Percentiles rank a stretch among this genome's conserved stretches.
Evolutionary conservation across 2,113 vertebrate species (phyloP).

Genomic region (Zapus hudsonius): DNA sequence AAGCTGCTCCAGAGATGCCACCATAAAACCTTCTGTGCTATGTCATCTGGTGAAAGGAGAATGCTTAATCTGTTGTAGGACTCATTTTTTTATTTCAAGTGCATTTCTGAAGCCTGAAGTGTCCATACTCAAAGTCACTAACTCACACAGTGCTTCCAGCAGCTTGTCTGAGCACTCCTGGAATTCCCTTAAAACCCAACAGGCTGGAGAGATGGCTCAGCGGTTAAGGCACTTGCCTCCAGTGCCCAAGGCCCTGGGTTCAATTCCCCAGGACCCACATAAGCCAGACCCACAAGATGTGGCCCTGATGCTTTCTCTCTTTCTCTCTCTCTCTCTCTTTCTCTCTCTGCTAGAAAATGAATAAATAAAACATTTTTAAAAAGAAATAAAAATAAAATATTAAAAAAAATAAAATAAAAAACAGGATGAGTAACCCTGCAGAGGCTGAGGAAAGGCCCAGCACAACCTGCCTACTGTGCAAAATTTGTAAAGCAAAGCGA

Average conservation of each 20-base stretch:
- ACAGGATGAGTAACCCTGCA: constrained; percentile 47
- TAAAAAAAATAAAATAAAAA: too few species aligned
- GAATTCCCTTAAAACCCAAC: constrained; percentile 48
- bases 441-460: constrained; percentile 67
- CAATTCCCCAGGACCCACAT: too few species aligned
- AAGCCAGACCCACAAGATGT: too few species aligned
- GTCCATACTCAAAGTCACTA: background rate
- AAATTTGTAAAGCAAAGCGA: constrained; percentile 73
- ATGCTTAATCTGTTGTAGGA: background rate
- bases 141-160: background rate
- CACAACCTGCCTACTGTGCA: constrained; percentile 53
- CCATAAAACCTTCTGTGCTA: background rate
- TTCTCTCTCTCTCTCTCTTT: too few species aligned
- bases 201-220: too few species aligned
- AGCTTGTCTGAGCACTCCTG: constrained; percentile 42
- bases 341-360: too few species aligned
- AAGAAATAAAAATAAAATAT: too few species aligned
- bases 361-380: too few species aligned
- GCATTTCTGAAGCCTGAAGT: constrained; percentile 1
- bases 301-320: too few species aligned
- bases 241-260: too few species aligned
- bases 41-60: background rate
- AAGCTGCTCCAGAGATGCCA: background rate
- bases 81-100: constrained; percentile 24
- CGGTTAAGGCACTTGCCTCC: too few species aligned